Conservation (phyloP, 2,888 invertebrate species). For the Congeria kusceri region DNA sequence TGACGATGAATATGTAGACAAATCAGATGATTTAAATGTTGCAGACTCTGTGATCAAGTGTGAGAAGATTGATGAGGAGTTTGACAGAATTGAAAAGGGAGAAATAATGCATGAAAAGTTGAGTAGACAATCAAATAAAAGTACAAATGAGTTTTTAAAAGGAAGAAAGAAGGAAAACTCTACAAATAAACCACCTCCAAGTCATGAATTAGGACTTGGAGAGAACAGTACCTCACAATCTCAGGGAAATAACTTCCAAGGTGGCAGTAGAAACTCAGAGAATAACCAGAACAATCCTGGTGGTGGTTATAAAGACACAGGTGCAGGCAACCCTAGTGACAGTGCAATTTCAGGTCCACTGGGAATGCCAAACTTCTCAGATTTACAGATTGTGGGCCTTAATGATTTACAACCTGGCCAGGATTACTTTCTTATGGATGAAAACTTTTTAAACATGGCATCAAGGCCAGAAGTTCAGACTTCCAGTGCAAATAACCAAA, state of each 20-base stretch:
- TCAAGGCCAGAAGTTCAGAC: too few species aligned
- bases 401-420: conserved; percentile 33
- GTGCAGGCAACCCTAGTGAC: not conserved
- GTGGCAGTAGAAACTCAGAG: not conserved
- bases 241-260: conserved; percentile 3
- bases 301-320: not conserved
- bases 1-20: not conserved
- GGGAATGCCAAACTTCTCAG: not conserved
- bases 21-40: conserved; percentile 5
- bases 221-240: not conserved
- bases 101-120: not conserved
- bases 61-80: conserved; percentile 43
- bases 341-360: conserved; percentile 1
- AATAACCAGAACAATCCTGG: not conserved
- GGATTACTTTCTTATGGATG: conserved; percentile 32
- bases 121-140: not conserved
- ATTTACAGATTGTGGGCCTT: conserved; percentile 34
- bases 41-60: conserved; percentile 28
- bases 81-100: conserved; percentile 21
- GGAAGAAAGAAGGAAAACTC: not conserved
- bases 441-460: not conserved
- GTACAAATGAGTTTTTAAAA: not conserved
- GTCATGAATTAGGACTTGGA: not conserved
- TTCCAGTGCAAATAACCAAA: too few species aligned
- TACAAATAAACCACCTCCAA: not conserved